Percentiles rank a stretch among this genome's conserved stretches.
Evolutionary conservation across 1,140 invertebrate species (phyloP).

Genomic region (Drosophila ogumai): DNA sequence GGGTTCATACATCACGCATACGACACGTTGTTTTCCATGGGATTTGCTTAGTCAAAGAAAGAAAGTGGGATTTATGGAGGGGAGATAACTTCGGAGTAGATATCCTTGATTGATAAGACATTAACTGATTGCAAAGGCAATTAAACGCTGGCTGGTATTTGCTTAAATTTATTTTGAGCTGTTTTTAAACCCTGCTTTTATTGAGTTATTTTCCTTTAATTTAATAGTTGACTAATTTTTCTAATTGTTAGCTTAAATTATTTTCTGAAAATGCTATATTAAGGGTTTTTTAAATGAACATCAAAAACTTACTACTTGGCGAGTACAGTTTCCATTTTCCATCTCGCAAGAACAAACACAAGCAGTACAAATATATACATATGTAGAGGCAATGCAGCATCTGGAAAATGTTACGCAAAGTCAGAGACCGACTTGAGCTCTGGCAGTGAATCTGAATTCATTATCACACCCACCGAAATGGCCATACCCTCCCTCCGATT

Average conservation of each 20-base stretch:
- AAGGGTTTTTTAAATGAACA: neutral
- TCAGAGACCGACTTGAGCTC: constrained; percentile 36
- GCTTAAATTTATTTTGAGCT: neutral
- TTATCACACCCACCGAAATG: constrained; percentile 61
- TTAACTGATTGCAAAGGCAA: constrained; percentile 2
- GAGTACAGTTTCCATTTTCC: constrained; percentile 29
- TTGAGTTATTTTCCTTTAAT: too few relatives aligned
- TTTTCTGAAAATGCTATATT: neutral
- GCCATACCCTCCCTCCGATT: neutral
- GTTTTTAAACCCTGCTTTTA: too few relatives aligned
- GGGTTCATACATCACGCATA: constrained; percentile 41
- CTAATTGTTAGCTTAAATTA: too few relatives aligned
- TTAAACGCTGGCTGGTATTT: neutral
- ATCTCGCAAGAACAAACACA: constrained; percentile 7
- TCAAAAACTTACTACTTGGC: neutral
- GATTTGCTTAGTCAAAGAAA: neutral
- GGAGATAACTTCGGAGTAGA: neutral
- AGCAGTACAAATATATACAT: neutral
- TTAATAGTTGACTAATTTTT: too few relatives aligned
- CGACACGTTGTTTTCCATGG: constrained; percentile 28
- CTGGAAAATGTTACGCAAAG: constrained; percentile 33
- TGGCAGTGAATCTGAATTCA: constrained; percentile 82
- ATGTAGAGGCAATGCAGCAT: constrained; percentile 10
- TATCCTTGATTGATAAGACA: neutral
- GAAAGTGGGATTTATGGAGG: constrained; percentile 2